Evolutionary conservation across 2,797 vertebrate species (phyloP), one percentile per base, ranked within the genome.

Genomic region (Oreortyx pictus): DNA sequence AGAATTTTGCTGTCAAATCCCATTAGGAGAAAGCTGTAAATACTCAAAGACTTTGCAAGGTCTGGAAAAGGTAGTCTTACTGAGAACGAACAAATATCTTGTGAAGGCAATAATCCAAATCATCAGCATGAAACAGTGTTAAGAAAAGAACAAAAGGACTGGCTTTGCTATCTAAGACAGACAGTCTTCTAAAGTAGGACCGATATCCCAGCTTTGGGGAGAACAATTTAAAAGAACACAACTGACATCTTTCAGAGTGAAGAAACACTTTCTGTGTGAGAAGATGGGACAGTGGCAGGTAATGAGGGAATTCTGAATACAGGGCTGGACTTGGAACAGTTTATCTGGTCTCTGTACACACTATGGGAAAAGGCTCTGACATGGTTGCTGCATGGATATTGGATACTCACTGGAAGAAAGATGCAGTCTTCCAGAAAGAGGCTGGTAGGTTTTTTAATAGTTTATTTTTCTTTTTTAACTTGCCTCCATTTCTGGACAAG

Each of bases 1-100:
- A 91, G 46, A 86, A 60, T 31, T 87, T 67, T 78, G 43, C 82
- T 90, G 59, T 91, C 75, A 72, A 47, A 90, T 57, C 85, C 61
- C 66, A 43, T 75, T 75, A 73, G 46, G 39, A 88, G 82, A 79
- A 78, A 90, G 56, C 39, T 87, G 62, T 39, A 67, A 81, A 61
- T 49, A 17, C 67, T 86, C 64, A 37, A 73, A 90, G 72, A n/a
- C 33, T 82, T 93, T 37, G 29, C 61, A 61, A 87, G 8, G 46
- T 50, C 39, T 84, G 47, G 49, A 47, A 78, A 83, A 78, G 85
- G 16, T 43, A 62, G 50, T 89, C 47, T 56, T 64, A 47, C 43
- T 46, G 33, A 72, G 5, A 82, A 37, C 15, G 27, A 80, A 6
- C 27, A 68, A 68, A 46, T 64, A 85, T 62, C 6, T 92, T 73